These are phyloP conservation scores for Sphaerodactylus townsendi DNA, from an alignment of 2,113 vertebrate genomes.

Conservation along the genomic window DNA sequence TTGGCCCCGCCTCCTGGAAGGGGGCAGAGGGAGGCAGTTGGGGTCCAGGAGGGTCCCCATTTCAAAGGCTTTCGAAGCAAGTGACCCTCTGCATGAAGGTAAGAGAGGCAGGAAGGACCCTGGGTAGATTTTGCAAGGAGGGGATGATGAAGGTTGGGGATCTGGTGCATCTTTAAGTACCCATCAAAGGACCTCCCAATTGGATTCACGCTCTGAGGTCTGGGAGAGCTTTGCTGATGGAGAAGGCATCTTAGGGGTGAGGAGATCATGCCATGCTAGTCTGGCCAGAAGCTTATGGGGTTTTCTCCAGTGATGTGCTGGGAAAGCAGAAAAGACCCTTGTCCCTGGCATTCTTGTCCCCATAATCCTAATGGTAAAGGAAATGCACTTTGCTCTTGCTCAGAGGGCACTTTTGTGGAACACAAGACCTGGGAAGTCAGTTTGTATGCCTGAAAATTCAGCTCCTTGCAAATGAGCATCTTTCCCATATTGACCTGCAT, in stretches of 20 bases:
- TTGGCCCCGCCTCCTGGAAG: conserved; percentile 44
- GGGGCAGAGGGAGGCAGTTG: conserved; percentile 5
- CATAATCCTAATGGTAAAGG: neutral
- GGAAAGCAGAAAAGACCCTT: neutral
- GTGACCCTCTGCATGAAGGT: neutral
- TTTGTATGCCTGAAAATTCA: neutral
- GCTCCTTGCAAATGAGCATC: too few species aligned
- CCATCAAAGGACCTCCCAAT: neutral
- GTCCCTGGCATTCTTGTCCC: neutral
- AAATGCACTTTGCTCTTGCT: neutral
- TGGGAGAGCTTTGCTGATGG: neutral
- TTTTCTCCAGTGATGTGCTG: too few species aligned
- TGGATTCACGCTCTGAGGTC: neutral
- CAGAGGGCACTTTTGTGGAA: neutral
- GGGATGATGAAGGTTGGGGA: neutral
- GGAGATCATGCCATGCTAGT: too few species aligned
- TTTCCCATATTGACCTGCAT: too few species aligned
- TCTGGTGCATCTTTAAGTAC: too few species aligned
- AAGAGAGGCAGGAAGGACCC: neutral
- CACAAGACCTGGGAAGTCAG: neutral
- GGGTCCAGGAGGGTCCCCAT: too few species aligned
- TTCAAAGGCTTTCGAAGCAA: neutral
- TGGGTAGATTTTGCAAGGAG: neutral
- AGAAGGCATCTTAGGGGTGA: neutral
- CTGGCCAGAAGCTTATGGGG: neutral